phyloP scores from a whole-genome alignment of 2,888 invertebrate genomes.

The Thalpophila matura region DNA sequence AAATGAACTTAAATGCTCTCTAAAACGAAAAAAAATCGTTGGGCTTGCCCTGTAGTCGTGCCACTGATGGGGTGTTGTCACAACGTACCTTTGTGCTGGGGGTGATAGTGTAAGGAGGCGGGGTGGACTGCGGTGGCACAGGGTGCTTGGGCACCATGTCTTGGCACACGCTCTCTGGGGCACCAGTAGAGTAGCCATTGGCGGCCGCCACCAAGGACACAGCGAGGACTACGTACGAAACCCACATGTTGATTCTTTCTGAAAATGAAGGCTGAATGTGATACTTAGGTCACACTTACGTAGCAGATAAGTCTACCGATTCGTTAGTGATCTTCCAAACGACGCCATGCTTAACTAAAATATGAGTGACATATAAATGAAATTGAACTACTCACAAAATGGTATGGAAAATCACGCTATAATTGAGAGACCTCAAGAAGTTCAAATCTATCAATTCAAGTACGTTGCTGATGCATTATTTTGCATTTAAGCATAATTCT shows the following conservation, averaged over 20 bases:
- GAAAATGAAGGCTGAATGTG: constrained; percentile 26
- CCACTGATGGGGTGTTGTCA: neutral
- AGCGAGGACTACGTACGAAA: constrained; percentile 71
- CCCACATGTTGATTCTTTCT: constrained; percentile 72
- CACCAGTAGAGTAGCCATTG: constrained; percentile 91
- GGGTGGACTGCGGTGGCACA: constrained; percentile 88
- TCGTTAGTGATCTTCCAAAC: neutral
- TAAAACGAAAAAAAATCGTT: too few species aligned
- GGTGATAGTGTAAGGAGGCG: constrained; percentile 91
- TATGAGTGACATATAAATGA: neutral
- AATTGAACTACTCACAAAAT: neutral
- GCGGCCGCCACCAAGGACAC: constrained; percentile 75
- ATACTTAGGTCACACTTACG: neutral
- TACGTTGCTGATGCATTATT: neutral
- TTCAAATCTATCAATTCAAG: neutral
- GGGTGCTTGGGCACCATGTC: constrained; percentile 93
- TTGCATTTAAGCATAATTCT: neutral
- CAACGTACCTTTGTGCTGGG: constrained; percentile 82
- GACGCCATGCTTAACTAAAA: neutral
- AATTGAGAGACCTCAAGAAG: neutral
- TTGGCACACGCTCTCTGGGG: constrained; percentile 91
- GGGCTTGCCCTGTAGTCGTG: neutral
- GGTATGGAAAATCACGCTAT: constrained; percentile 4
- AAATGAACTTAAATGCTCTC: too few species aligned
- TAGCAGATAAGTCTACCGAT: neutral